A percentile compares a stretch with the other conserved stretches of the same genome.
Conservation (phyloP, 2,113 vertebrate genomes). For the Elephantulus edwardii region DNA sequence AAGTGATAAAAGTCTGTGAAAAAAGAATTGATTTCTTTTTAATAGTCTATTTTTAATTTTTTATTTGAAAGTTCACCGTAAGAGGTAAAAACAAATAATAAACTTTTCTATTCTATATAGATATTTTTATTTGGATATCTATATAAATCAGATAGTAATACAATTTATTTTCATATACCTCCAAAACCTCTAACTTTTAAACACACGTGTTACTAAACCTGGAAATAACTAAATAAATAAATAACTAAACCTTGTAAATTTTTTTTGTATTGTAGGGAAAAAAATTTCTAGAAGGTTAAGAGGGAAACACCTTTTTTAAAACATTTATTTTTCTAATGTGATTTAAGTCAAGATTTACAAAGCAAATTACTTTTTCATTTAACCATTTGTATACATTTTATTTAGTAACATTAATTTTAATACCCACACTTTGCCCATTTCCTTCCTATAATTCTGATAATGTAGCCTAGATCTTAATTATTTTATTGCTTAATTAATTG, state of each 20-base stretch:
- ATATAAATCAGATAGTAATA: neutral
- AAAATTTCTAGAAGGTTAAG: neutral
- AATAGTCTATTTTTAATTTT: neutral
- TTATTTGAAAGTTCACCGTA: constrained; percentile 37
- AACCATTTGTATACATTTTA: too few species aligned
- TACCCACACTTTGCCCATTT: too few species aligned
- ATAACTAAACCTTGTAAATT: neutral
- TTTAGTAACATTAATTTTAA: too few species aligned
- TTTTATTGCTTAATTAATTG: neutral
- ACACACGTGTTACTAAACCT: neutral
- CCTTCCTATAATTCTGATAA: too few species aligned
- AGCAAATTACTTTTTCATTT: too few species aligned
- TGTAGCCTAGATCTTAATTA: too few species aligned
- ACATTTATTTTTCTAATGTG: too few species aligned
- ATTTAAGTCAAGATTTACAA: too few species aligned
- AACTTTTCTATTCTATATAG: constrained; percentile 19
- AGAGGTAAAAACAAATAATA: neutral
- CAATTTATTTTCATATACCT: constrained; percentile 1
- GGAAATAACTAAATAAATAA: too few species aligned
- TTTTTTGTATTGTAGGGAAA: constrained; percentile 31
- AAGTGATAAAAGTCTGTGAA: neutral
- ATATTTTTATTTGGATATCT: too few species aligned
- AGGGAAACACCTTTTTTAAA: neutral
- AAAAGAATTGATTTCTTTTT: constrained; percentile 37
- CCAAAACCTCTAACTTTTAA: neutral